Evolutionary conservation across 2,113 vertebrate species (phyloP).

Genomic region (Cathartes aura): DNA sequence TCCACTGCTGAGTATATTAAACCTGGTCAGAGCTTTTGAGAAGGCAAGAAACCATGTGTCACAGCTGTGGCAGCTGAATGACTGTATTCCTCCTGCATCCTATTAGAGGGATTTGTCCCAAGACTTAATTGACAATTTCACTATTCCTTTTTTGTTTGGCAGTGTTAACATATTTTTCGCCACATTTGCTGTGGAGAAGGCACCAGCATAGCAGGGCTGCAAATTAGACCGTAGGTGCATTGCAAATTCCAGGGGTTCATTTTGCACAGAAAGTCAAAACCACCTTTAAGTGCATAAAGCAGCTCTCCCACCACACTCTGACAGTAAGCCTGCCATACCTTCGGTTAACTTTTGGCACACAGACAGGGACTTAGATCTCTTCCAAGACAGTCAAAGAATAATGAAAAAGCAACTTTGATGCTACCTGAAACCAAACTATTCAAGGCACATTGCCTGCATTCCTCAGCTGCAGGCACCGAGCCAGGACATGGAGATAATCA

Average conservation of each 20-base stretch:
- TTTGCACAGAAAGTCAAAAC: conserved; percentile 40
- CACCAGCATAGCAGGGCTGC: not conserved
- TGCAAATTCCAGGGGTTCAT: conserved; percentile 29
- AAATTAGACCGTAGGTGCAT: not conserved
- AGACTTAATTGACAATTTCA: conserved; percentile 1
- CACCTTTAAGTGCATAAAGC: not conserved
- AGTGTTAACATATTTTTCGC: not conserved
- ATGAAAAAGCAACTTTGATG: conserved; percentile 63
- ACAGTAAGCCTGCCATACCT: not conserved
- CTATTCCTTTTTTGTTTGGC: not conserved
- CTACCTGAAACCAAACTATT: conserved; percentile 68
- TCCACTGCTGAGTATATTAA: not conserved
- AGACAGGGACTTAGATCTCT: conserved; percentile 22
- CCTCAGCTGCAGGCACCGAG: conserved; percentile 35
- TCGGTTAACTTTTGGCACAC: not conserved
- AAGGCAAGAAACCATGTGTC: not conserved
- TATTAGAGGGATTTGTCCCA: conserved; percentile 17
- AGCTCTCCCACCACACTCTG: conserved; percentile 2
- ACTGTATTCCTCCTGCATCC: not conserved
- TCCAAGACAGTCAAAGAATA: conserved; percentile 48
- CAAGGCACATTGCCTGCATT: conserved; percentile 53
- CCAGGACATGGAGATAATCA: conserved; percentile 50
- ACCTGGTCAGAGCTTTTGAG: not conserved
- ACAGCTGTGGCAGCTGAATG: not conserved
- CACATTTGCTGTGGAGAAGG: not conserved